These are phyloP conservation scores for Achroia grisella DNA, from an alignment of 1,140 invertebrate species.

Conservation along the genomic window DNA sequence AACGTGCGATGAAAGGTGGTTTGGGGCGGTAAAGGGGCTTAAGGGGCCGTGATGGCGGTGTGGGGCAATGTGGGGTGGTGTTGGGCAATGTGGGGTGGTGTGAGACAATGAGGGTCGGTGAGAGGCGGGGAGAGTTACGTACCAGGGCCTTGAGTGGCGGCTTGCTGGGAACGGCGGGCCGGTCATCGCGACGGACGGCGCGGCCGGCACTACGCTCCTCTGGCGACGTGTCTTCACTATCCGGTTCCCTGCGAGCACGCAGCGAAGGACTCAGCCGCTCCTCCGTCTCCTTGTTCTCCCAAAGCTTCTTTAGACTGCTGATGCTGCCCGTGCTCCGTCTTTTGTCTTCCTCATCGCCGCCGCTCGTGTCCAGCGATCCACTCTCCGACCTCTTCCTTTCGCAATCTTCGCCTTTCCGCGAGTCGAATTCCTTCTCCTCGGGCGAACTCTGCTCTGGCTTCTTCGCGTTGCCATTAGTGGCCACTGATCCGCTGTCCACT, in stretches of 20 bases:
- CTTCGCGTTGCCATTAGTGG: slow-evolving; percentile 60
- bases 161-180: slow-evolving; percentile 82
- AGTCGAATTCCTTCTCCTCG: slow-evolving; percentile 39
- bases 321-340: slow-evolving; percentile 94
- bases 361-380: slow-evolving; percentile 68
- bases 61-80: too few species aligned
- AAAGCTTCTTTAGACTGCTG: slow-evolving; percentile 92
- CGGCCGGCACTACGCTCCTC: slow-evolving; percentile 71
- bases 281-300: slow-evolving; percentile 84
- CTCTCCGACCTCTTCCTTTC: slow-evolving; percentile 72
- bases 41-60: too few species aligned
- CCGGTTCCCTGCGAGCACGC: slow-evolving; percentile 51
- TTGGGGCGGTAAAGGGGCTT: too few species aligned
- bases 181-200: slow-evolving; percentile 74
- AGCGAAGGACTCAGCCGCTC: slow-evolving; percentile 79
- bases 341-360: slow-evolving; percentile 86
- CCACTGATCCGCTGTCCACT: slow-evolving; percentile 76
- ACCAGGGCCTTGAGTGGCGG: too few species aligned
- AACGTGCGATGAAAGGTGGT: too few species aligned
- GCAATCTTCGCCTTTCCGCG: slow-evolving; percentile 49
- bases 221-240: slow-evolving; percentile 68
- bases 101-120: too few species aligned
- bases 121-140: too few species aligned
- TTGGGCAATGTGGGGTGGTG: too few species aligned
- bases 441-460: slow-evolving; percentile 61